Conservation (phyloP, 1,140 invertebrate species). For the Bombyx mandarina region DNA sequence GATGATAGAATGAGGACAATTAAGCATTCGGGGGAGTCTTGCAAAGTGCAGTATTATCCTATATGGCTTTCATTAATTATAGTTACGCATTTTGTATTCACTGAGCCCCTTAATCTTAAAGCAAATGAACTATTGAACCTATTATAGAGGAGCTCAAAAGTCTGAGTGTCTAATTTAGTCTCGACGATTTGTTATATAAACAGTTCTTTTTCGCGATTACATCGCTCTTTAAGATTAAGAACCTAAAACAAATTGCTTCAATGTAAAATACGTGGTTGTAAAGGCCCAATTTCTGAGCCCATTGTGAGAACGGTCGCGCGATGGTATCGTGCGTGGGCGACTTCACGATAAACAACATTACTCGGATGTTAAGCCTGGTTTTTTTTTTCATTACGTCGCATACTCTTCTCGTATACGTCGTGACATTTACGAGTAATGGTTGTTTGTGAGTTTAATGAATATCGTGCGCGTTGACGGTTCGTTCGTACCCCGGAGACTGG, state of each 20-base stretch:
- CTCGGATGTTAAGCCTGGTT: conserved; percentile 23
- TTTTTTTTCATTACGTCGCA: conserved; percentile 17
- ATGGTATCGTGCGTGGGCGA: conserved; percentile 47
- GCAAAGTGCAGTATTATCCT: background rate
- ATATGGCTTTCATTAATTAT: background rate
- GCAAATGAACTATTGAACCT: background rate
- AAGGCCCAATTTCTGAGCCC: conserved; percentile 41
- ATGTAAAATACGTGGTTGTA: conserved; percentile 20
- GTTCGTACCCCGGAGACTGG: conserved; percentile 22
- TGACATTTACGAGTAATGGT: conserved; percentile 20
- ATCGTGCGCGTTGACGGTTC: conserved; percentile 31
- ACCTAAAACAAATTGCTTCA: conserved; percentile 14
- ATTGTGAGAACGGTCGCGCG: conserved; percentile 30
- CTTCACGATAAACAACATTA: conserved; percentile 44
- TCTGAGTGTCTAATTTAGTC: conserved; percentile 8
- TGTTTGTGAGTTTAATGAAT: conserved; percentile 35
- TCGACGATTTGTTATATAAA: conserved; percentile 13
- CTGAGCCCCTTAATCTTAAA: background rate
- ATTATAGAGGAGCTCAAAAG: conserved; percentile 6
- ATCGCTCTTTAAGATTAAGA: conserved; percentile 6
- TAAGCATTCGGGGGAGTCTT: background rate
- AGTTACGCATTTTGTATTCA: background rate
- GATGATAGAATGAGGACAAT: conserved; percentile 5
- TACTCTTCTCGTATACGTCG: conserved; percentile 21
- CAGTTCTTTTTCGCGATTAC: conserved; percentile 7